phyloP scores from a whole-genome alignment of 2,113 vertebrate species.

The Sciurus niger region DNA sequence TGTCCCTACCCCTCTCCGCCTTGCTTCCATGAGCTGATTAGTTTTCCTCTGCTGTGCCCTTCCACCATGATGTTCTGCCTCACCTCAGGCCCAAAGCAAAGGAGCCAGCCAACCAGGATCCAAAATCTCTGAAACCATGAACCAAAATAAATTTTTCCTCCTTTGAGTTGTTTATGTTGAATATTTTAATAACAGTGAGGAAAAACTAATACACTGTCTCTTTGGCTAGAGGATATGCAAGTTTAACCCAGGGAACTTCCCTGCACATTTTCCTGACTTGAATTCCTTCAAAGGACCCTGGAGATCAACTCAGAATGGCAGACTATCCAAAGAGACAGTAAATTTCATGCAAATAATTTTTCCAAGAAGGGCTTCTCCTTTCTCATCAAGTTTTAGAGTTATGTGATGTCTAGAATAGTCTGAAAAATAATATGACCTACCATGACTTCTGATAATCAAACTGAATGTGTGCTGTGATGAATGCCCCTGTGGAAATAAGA shows the following conservation, averaged over 20 bases:
- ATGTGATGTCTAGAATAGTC: conserved; percentile 1
- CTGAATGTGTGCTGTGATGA: background rate
- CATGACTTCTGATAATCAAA: background rate
- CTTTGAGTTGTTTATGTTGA: no score
- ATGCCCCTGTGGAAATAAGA: conserved; percentile 39
- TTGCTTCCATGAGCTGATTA: no score
- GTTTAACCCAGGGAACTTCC: background rate
- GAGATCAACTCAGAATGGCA: background rate
- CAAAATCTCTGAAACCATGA: no score
- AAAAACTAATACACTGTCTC: background rate
- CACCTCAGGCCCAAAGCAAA: no score
- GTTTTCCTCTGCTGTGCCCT: no score
- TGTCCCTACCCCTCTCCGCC: no score
- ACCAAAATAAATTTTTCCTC: no score
- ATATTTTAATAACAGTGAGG: no score
- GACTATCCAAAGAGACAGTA: background rate
- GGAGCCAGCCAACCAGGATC: no score
- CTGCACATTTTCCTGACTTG: background rate
- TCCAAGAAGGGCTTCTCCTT: background rate
- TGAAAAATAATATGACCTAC: conserved; percentile 34
- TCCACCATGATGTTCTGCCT: no score
- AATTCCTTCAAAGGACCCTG: background rate
- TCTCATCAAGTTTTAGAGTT: background rate
- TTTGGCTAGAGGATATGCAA: background rate
- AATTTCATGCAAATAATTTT: background rate